Conservation (phyloP, 2,888 invertebrate species). For the Macrosiphum euphorbiae region DNA sequence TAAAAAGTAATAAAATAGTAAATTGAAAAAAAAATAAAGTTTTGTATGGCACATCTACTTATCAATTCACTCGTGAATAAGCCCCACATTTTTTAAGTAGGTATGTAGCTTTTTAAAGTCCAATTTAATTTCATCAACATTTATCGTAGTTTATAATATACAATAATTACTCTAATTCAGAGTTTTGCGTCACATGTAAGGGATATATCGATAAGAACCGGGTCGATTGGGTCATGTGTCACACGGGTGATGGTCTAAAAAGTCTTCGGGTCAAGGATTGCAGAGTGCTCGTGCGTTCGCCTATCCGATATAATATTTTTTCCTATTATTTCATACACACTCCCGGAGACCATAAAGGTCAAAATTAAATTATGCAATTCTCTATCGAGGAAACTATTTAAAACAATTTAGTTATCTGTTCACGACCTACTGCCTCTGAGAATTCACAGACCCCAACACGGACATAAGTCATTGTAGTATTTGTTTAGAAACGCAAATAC, state of each 20-base stretch:
- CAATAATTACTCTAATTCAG: conserved; percentile 58
- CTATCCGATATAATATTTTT: conserved; percentile 30
- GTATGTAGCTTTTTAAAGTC: conserved; percentile 4
- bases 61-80: background rate
- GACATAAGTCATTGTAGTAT: background rate
- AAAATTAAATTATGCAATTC: conserved; percentile 44
- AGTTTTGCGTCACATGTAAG: conserved; percentile 52
- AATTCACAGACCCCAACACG: background rate
- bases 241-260: conserved; percentile 63
- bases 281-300: conserved; percentile 44
- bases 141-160: conserved; percentile 27
- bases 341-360: conserved; percentile 52
- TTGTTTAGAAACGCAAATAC: background rate
- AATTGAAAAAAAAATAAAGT: background rate
- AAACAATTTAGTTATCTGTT: conserved; percentile 33
- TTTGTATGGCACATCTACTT: background rate
- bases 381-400: background rate
- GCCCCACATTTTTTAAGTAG: background rate
- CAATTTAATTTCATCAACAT: background rate
- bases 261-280: conserved; percentile 63
- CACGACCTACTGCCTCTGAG: conserved; percentile 19
- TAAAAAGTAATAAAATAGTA: background rate
- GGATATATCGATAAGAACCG: conserved; percentile 56
- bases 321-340: conserved; percentile 44
- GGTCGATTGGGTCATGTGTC: conserved; percentile 62